phyloP scores from a whole-genome alignment of 2,797 vertebrate species.

The Cirrhinus molitorella region DNA sequence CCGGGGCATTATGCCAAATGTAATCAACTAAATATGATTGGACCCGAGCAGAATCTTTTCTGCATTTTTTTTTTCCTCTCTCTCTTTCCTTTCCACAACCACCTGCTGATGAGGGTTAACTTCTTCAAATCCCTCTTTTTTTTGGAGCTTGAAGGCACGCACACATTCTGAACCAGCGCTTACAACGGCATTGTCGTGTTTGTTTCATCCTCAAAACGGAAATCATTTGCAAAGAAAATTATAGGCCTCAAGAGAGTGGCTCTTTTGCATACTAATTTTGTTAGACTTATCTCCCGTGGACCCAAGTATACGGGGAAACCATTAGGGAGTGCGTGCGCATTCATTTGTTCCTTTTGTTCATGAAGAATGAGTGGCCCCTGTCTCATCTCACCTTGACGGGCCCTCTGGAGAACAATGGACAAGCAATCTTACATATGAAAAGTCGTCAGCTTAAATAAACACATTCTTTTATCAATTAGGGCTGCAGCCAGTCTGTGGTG shows the following conservation, averaged over 20 bases:
- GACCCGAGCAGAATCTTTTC: slow-evolving; percentile 82
- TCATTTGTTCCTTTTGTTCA: slow-evolving; percentile 77
- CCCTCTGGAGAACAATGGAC: slow-evolving; percentile 35
- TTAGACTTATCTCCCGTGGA: slow-evolving; percentile 97
- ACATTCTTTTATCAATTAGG: slow-evolving; percentile 49
- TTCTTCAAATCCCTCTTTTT: slow-evolving; percentile 90
- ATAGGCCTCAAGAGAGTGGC: slow-evolving; percentile 93
- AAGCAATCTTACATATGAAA: slow-evolving; percentile 21
- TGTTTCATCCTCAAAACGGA: slow-evolving; percentile 93
- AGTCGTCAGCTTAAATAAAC: slow-evolving; percentile 44
- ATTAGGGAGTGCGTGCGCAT: slow-evolving; percentile 88
- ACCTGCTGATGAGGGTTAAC: slow-evolving; percentile 94
- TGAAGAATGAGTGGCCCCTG: slow-evolving; percentile 67
- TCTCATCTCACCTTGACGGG: slow-evolving; percentile 64
- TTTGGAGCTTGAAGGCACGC: slow-evolving; percentile 78
- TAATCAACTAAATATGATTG: slow-evolving; percentile 88
- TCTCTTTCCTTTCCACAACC: slow-evolving; percentile 76
- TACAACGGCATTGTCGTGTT: slow-evolving; percentile 89
- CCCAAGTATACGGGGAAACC: slow-evolving; percentile 88
- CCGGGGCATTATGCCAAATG: slow-evolving; percentile 83
- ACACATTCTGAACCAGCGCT: slow-evolving; percentile 60
- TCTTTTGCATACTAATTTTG: slow-evolving; percentile 99
- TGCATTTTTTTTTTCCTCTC: slow-evolving; percentile 65
- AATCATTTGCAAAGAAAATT: slow-evolving; percentile 97
- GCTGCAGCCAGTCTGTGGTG: slow-evolving; percentile 17